Conservation (phyloP, 2,113 vertebrate species). For the Sorex fumeus region DNA sequence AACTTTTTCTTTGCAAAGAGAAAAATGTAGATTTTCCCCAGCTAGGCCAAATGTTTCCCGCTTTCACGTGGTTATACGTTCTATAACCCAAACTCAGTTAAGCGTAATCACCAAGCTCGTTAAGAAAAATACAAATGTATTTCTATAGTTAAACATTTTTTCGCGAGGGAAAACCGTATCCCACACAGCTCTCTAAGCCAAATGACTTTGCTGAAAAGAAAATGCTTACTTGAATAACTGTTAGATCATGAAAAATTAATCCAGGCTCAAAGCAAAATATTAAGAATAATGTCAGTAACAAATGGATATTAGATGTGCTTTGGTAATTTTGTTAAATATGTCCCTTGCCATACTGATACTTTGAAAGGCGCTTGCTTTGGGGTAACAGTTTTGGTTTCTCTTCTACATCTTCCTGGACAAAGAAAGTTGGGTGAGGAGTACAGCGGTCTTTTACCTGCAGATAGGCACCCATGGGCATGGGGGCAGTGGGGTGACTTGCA, state of each 20-base stretch:
- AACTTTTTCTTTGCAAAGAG: conserved; percentile 12
- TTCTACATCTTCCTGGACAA: background rate
- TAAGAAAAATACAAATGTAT: conserved; percentile 39
- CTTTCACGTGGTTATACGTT: conserved; percentile 24
- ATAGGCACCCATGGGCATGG: background rate
- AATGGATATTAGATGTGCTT: background rate
- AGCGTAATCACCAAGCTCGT: conserved; percentile 38
- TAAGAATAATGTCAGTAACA: conserved; percentile 32
- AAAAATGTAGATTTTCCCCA: conserved; percentile 48
- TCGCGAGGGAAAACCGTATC: background rate
- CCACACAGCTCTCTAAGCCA: conserved; percentile 38
- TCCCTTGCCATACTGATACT: background rate
- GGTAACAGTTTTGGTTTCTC: background rate
- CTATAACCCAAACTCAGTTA: conserved; percentile 52
- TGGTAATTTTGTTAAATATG: conserved; percentile 24
- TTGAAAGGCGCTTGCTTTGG: background rate
- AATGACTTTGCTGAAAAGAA: conserved; percentile 52
- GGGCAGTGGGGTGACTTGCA: background rate
- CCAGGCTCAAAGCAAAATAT: conserved; percentile 47
- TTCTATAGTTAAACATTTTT: conserved; percentile 48
- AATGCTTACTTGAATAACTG: conserved; percentile 42
- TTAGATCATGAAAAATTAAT: conserved; percentile 42
- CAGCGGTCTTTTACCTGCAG: background rate
- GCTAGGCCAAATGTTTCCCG: conserved; percentile 10
- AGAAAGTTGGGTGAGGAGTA: background rate